phyloP scores from a whole-genome alignment of 23 tunicate species.

The Diplosoma virens region DNA sequence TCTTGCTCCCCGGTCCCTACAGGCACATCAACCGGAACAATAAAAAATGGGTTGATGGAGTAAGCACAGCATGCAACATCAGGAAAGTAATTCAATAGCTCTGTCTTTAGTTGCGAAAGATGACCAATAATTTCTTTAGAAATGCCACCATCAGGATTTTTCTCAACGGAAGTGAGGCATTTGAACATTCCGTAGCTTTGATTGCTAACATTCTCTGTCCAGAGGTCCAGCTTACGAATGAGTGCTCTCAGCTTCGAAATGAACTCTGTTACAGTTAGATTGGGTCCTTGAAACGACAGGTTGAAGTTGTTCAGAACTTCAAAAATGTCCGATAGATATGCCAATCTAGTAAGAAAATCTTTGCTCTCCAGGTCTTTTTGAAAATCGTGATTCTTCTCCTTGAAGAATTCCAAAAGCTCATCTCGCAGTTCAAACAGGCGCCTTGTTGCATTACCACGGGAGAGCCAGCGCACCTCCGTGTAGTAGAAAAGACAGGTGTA shows the following conservation, averaged over 20 bases:
- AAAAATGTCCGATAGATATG: constrained; percentile 64
- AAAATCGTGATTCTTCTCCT: constrained; percentile 50
- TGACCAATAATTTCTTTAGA: too few species aligned
- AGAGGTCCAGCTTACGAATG: constrained; percentile 13
- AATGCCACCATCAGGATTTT: too few species aligned
- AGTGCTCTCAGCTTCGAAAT: constrained; percentile 31
- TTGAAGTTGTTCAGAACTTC: constrained; percentile 35
- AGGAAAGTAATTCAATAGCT: too few species aligned
- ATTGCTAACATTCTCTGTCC: not conserved
- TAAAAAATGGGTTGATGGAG: too few species aligned
- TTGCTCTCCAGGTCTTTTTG: constrained; percentile 39
- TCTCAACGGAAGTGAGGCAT: not conserved
- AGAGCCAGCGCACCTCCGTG: constrained; percentile 50
- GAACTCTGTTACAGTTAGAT: constrained; percentile 29
- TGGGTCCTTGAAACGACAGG: constrained; percentile 52
- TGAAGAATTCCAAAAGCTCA: constrained; percentile 22
- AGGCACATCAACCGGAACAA: too few species aligned
- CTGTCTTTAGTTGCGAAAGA: too few species aligned
- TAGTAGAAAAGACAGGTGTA: constrained; percentile 50
- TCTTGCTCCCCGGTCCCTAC: too few species aligned
- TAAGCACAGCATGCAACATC: too few species aligned
- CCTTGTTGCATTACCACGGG: constrained; percentile 44
- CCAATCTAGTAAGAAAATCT: constrained; percentile 61
- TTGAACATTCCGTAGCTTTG: constrained; percentile 4
- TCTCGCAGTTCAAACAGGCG: constrained; percentile 43